phyloP scores from a whole-genome alignment of 2,888 invertebrate genomes.

The Heteropelma amictum region DNA sequence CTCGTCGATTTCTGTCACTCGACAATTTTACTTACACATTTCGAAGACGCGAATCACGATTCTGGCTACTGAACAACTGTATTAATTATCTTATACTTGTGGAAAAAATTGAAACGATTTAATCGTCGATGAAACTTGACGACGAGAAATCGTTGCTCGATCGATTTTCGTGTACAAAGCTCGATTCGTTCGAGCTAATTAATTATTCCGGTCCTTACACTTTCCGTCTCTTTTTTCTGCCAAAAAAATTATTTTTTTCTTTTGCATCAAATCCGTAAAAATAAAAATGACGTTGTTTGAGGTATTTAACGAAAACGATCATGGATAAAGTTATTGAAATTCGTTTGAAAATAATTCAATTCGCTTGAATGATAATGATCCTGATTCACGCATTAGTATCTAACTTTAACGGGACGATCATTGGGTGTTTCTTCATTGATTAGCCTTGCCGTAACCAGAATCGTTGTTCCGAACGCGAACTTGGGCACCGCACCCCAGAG shows the following conservation, averaged over 20 bases:
- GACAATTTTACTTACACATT: slow-evolving; percentile 72
- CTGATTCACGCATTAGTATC: slow-evolving; percentile 9
- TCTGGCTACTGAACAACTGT: slow-evolving; percentile 55
- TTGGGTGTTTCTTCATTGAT: slow-evolving; percentile 6
- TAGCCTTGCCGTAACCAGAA: slow-evolving; percentile 44
- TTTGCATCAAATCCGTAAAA: no score
- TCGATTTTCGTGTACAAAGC: no score
- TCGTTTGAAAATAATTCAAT: neutral
- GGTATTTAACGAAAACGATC: no score
- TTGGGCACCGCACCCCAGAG: slow-evolving; percentile 37
- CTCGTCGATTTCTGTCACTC: slow-evolving; percentile 72
- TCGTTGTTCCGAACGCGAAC: slow-evolving; percentile 49
- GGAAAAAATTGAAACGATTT: neutral
- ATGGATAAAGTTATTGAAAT: neutral
- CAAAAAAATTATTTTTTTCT: no score
- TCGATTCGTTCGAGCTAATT: no score
- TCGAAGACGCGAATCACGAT: slow-evolving; percentile 63
- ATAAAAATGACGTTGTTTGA: no score
- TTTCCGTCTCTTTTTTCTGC: no score
- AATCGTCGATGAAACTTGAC: neutral
- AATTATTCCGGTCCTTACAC: no score
- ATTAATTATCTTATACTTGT: neutral
- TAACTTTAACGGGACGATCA: slow-evolving; percentile 22
- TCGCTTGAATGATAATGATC: neutral
- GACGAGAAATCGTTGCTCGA: no score